A percentile compares a stretch with the other conserved stretches of the same genome.
phyloP scores from a whole-genome alignment of 2,888 invertebrate genomes.

The Pristionchus maxplancki region DNA sequence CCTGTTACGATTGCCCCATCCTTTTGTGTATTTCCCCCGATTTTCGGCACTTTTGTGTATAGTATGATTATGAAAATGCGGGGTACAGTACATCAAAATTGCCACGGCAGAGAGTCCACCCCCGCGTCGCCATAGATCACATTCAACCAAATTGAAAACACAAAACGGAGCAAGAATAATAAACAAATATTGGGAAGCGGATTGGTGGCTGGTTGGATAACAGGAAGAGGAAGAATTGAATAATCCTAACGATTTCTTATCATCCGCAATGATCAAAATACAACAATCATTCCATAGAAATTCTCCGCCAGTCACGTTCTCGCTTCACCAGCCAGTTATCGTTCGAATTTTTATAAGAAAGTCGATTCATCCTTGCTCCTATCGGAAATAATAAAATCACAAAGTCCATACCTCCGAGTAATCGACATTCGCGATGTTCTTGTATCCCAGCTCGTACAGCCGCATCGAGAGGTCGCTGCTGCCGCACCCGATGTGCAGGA shows the following conservation, averaged over 20 bases:
- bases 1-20: neutral
- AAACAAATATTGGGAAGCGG: too few relatives aligned
- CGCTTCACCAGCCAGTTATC: too few relatives aligned
- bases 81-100: neutral
- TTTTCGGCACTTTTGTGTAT: neutral
- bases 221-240: neutral
- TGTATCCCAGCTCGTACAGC: conserved; percentile 79
- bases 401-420: conserved; percentile 78
- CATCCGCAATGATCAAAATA: too few relatives aligned
- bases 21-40: neutral
- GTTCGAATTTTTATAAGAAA: too few relatives aligned
- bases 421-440: conserved; percentile 79
- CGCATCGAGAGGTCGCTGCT: conserved; percentile 79
- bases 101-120: neutral
- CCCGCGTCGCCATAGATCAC: neutral
- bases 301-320: too few relatives aligned
- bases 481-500: conserved; percentile 79
- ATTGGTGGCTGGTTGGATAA: neutral
- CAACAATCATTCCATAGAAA: too few relatives aligned
- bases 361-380: too few relatives aligned
- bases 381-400: too few relatives aligned
- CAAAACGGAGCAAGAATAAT: neutral
- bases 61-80: neutral
- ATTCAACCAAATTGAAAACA: neutral
- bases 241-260: too few relatives aligned